Conservation (phyloP, 2,113 vertebrate species). For the Myrmecophaga tridactyla region DNA sequence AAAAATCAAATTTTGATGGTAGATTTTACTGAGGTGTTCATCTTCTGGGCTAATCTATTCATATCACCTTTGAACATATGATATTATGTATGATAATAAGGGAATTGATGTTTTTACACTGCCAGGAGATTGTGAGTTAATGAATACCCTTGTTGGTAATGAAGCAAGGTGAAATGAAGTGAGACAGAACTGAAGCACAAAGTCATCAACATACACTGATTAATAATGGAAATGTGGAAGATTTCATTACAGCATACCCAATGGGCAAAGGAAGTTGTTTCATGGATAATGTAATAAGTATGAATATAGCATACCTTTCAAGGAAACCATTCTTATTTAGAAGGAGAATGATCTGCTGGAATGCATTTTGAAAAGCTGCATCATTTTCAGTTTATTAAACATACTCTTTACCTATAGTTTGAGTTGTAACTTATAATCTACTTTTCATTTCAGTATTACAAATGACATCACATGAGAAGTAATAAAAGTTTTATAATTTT, state of each 20-base stretch:
- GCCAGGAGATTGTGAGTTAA: conserved; percentile 62
- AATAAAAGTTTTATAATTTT: conserved; percentile 72
- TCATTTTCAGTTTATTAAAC: background rate
- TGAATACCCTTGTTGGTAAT: conserved; percentile 65
- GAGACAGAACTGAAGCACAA: conserved; percentile 53
- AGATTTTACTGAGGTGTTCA: conserved; percentile 32
- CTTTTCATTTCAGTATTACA: conserved; percentile 68
- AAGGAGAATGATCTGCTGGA: background rate
- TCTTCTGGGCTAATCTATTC: conserved; percentile 40
- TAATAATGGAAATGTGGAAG: conserved; percentile 54
- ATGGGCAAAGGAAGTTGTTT: conserved; percentile 1
- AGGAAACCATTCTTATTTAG: background rate
- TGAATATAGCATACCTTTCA: background rate
- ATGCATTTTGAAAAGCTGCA: background rate
- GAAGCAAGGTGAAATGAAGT: conserved; percentile 68
- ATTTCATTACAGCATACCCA: conserved; percentile 27
- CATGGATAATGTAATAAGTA: background rate
- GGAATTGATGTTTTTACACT: conserved; percentile 61
- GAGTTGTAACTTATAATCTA: conserved; percentile 20
- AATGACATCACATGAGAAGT: conserved; percentile 38
- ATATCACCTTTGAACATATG: conserved; percentile 38
- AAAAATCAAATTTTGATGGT: conserved; percentile 10
- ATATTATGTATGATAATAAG: conserved; percentile 52
- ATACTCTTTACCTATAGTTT: background rate
- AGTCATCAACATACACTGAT: conserved; percentile 58